Base-by-base conservation (phyloP, 1,140 invertebrate genomes). In the Drosophila erecta region DNA sequence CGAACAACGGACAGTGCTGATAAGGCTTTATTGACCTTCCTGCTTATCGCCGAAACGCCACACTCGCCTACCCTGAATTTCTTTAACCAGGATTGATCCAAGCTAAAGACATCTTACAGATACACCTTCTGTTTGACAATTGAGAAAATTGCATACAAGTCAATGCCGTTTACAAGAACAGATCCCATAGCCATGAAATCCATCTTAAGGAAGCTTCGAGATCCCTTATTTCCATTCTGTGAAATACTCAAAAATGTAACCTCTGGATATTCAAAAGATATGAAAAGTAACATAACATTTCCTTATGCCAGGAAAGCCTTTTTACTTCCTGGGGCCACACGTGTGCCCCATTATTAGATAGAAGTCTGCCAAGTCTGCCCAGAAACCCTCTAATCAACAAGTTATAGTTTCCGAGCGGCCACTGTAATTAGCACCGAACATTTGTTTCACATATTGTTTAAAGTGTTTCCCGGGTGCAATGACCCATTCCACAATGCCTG, bases 1-100 rank as follows among this genome's bases (percentile, higher is more conserved):
- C 67, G 22, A 62, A 33, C 50, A 40, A 33, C 30, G 49, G 49
- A 15, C 49, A 33, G 30, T 41, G 60, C 60, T 77, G 74, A 77
- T 77, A 84, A 70, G 70, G 71, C 81, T 87, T 86, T 89, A 87
- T 87, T 89, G 83, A 87, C 83, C 83, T 87, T 86, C 79, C 60
- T 66, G 84, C 83, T 89, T 87, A 89, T 89, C 83, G 72, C 57
- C 27, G 33, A 12, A 53, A 51, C 40, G 10, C 20, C 22, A 60
- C 62, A 76, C 62, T 69, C 8, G 20, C 2, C 73, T 27, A 27
- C 53, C 51, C 37, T 24, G 12, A 33, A 56, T 55, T 50, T 46
- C n/a, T 46, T 37, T 37, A 33, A 10, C 15, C 20, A 17, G 38
- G 38, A 41, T 55, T 12, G 47, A 33, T 20, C 33, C 35, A 50